A percentile compares a stretch with the other conserved stretches of the same genome.
Conservation (phyloP, 2,888 invertebrate genomes). For the Campoplex nolae region DNA sequence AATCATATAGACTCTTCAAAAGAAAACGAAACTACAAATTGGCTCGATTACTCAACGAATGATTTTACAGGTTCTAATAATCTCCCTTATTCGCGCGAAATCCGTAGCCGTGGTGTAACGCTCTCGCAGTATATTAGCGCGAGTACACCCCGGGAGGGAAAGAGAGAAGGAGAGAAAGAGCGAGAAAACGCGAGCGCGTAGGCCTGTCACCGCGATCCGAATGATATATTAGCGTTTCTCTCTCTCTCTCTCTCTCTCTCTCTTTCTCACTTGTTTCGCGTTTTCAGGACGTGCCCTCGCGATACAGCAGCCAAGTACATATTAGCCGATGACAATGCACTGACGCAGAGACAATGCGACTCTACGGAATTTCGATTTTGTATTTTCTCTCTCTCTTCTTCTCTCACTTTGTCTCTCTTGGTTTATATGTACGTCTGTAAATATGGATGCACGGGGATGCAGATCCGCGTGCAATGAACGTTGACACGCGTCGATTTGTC, state of each 20-base stretch:
- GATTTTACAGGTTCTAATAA: too few species aligned
- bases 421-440: conserved; percentile 58
- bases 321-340: conserved; percentile 78
- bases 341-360: conserved; percentile 81
- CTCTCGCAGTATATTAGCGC: too few species aligned
- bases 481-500: conserved; percentile 10
- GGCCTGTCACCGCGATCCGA: not conserved
- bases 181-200: not conserved
- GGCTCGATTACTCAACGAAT: too few species aligned
- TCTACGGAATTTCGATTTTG: conserved; percentile 82
- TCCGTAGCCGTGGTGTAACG: too few species aligned
- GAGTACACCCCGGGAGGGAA: not conserved
- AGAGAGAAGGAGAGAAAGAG: not conserved
- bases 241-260: conserved; percentile 8
- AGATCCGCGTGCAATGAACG: conserved; percentile 27
- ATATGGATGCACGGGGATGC: conserved; percentile 31
- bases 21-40: too few species aligned
- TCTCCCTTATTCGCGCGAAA: too few species aligned
- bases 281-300: not conserved
- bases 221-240: conserved; percentile 46
- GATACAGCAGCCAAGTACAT: conserved; percentile 48
- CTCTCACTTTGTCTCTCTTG: not conserved
- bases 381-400: conserved; percentile 76
- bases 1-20: too few species aligned
- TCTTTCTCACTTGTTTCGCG: not conserved